Percentiles rank a stretch among this genome's conserved stretches.
Evolutionary conservation across 1,140 invertebrate genomes (phyloP).

Genomic region (Geopemphigus sp.): DNA sequence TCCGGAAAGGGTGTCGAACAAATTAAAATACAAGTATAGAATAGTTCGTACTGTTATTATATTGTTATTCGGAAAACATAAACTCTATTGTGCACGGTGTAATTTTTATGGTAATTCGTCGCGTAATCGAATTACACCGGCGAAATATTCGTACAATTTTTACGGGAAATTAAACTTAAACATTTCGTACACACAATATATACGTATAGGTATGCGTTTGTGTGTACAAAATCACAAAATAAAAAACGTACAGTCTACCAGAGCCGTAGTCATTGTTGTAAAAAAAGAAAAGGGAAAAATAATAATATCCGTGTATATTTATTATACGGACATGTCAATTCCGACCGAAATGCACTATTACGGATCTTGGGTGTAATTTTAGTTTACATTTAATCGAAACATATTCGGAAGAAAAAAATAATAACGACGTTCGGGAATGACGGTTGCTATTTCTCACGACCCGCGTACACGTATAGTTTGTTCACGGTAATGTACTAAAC

Average conservation of each 20-base stretch:
- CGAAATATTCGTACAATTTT: background rate
- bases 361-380: slow-evolving; percentile 5
- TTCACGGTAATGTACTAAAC: slow-evolving; percentile 30
- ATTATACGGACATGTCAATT: slow-evolving; percentile 16
- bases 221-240: background rate
- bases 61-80: too few relatives aligned
- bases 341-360: background rate
- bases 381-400: slow-evolving; percentile 16
- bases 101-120: background rate
- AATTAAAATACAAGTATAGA: background rate
- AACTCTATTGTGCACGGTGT: too few relatives aligned
- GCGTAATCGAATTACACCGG: background rate
- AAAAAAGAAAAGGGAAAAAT: background rate
- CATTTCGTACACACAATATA: background rate
- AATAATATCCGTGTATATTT: slow-evolving; percentile 2
- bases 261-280: background rate
- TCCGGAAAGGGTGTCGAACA: background rate
- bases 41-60: too few relatives aligned
- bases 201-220: too few relatives aligned
- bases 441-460: slow-evolving; percentile 34
- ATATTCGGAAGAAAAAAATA: slow-evolving; percentile 16
- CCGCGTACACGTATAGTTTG: background rate
- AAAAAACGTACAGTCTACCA: too few relatives aligned
- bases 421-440: slow-evolving; percentile 27
- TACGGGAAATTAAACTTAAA: background rate